Evolutionary conservation across 2,888 invertebrate species (phyloP), one percentile per base, ranked within the genome.

Genomic region (Tetrapedia diversipes): DNA sequence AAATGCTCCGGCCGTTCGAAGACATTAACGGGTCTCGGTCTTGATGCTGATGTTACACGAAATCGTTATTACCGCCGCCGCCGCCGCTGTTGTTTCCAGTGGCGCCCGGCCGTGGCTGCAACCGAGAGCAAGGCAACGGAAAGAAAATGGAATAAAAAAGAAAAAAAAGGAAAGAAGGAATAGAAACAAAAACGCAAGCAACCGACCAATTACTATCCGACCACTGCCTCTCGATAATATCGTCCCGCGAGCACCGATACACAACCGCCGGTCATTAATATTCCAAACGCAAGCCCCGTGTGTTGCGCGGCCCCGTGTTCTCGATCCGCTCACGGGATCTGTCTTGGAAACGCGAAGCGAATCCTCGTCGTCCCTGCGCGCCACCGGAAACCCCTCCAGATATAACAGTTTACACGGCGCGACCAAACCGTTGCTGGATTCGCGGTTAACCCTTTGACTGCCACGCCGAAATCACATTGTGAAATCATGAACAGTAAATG

Each of bases 331-430:
- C 32, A 27, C 41, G 57, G n/a, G 66, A 71, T 71, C 63, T 57
- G 57, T 71, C 71, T 63, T 47, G 59, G 47, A 66, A n/a, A 63
- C 61, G 61, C 45, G 22, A 41, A 61, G 43, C 65, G 51, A 67
- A 34, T 49, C 67, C 32, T 16, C 29, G 29, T 77, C 56, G 70
- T 39, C 29, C 64, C n/a, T n/a, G 65, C 37, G 49, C 39, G 60
- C 43, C 61, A 47, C 67, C 77, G 73, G 78, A 78, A 79, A 69
- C 47, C 72, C 79, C 67, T 45, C 68, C 24, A 77, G 79, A 73
- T 77, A 68, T 79, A 79, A 79, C 79, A 77, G 78, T 73, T 79
- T 72, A 47, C 78, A 47, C 78, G 37, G 22, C n/a, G 56, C 66
- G 59, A 43, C 24, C 22, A 54, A 34, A 63, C 53, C 77, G 39